phyloP scores from a whole-genome alignment of 2,888 invertebrate species.

The Calameuta idolon region DNA sequence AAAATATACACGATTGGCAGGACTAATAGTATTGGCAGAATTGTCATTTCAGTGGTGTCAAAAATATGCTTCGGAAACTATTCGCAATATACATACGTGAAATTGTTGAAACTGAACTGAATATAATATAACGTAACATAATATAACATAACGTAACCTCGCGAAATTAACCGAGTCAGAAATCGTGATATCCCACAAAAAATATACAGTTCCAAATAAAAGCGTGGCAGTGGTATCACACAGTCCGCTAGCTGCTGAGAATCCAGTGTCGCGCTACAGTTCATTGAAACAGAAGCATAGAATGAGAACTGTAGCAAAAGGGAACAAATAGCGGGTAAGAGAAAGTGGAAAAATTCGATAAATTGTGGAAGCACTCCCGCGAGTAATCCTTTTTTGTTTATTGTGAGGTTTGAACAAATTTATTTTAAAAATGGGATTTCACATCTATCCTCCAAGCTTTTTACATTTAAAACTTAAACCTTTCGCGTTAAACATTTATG shows the following conservation, averaged over 20 bases:
- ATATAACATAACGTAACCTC: no score
- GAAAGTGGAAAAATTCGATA: conserved; percentile 40
- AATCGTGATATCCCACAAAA: no score
- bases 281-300: no score
- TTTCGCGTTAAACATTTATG: background rate
- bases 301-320: conserved; percentile 6
- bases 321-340: background rate
- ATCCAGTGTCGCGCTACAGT: no score
- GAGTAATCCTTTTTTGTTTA: conserved; percentile 56
- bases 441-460: conserved; percentile 29
- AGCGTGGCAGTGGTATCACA: no score
- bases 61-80: background rate
- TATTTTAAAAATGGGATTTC: conserved; percentile 46
- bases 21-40: background rate
- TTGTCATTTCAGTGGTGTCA: background rate
- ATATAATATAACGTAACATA: no score
- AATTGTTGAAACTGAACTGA: no score
- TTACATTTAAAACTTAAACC: background rate
- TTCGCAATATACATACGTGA: no score
- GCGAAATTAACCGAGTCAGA: no score
- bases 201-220: no score
- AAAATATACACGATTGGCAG: background rate
- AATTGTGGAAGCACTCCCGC: conserved; percentile 41
- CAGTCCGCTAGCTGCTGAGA: no score
- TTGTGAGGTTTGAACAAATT: conserved; percentile 40